phyloP scores from a whole-genome alignment of 2,888 invertebrate genomes.

The Ypsolopha sequella region DNA sequence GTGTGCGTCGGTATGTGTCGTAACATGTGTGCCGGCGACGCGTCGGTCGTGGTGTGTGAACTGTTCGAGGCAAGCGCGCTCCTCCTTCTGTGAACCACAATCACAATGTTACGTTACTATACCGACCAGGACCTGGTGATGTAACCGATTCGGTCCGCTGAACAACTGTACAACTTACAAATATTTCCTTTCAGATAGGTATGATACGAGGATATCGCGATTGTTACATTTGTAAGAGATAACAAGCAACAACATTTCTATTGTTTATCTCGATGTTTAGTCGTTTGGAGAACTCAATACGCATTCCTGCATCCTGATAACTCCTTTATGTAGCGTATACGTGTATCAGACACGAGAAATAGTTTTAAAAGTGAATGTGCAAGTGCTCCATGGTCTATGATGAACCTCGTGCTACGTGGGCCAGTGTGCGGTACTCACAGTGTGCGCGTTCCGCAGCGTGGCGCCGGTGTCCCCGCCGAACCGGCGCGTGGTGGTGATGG shows the following conservation, averaged over 20 bases:
- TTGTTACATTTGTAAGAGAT: no score
- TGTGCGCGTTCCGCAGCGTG: conserved; percentile 38
- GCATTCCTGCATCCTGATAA: neutral
- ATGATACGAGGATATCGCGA: no score
- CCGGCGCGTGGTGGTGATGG: conserved; percentile 59
- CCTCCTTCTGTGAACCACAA: conserved; percentile 36
- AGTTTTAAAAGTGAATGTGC: neutral
- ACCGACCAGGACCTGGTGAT: neutral
- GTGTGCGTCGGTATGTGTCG: neutral
- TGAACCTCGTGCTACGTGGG: neutral
- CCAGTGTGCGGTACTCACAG: conserved; percentile 31
- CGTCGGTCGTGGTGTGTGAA: conserved; percentile 51
- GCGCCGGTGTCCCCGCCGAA: conserved; percentile 57
- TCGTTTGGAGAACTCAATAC: no score
- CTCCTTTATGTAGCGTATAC: conserved; percentile 4
- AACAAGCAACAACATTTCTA: no score
- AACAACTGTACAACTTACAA: no score
- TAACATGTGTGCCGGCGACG: neutral
- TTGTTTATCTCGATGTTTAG: no score
- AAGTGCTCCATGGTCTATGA: neutral
- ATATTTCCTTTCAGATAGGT: no score
- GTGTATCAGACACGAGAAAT: neutral
- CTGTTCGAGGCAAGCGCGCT: conserved; percentile 49
- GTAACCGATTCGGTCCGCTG: neutral
- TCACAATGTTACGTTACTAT: neutral